Base-by-base conservation (phyloP, 1,140 invertebrate species). In the Araneus ventricosus region DNA sequence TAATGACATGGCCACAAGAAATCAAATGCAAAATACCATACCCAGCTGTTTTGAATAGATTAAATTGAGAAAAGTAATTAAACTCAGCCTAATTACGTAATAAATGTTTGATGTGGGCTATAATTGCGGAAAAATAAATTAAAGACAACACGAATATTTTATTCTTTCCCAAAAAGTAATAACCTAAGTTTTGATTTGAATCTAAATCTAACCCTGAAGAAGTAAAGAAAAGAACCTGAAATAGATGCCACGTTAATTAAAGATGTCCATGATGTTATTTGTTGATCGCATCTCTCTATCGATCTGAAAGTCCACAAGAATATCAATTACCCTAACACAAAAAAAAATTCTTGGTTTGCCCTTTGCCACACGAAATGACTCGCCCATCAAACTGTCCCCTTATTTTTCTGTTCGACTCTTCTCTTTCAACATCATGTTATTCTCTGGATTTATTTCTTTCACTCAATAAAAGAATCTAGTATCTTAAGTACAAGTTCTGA, bases 321-420 rank as follows among this genome's bases (percentile, higher is more conserved):
- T 86, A 86, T 86, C 84, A 86, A 86, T 86, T 86, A 86, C 84
- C 45, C 45, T 75, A 34, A 75, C 30, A 75, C 70, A 75, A 34
- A 61, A 57, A 85, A n/a, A 86, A 86, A 45, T 37, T 86, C 57
- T 61, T 27, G n/a, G 45, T 34, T 34, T 86, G 84, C 45, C 84
- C 84, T 86, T 86, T 86, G 84, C 84, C 84, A 59, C 45, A 37
- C 57, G 24, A 45, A 86, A 86, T 86, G 84, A 86, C 84, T 86
- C 57, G 45, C 45, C 84, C 84, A 86, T 86, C 84, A 86, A 86
- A 86, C 80, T 59, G 52, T 41, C 84, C 39, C 84, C 57, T 86
- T 86, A 57, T 86, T 86, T 86, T 57, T 86, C 80, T 52, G 41
- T 45, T 6, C 17, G 24, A 52, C 27, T 52, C 39, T 82, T 52